Conservation (phyloP, 53 echinoderm and acorn worm species). For the Glandiceps talaboti region DNA sequence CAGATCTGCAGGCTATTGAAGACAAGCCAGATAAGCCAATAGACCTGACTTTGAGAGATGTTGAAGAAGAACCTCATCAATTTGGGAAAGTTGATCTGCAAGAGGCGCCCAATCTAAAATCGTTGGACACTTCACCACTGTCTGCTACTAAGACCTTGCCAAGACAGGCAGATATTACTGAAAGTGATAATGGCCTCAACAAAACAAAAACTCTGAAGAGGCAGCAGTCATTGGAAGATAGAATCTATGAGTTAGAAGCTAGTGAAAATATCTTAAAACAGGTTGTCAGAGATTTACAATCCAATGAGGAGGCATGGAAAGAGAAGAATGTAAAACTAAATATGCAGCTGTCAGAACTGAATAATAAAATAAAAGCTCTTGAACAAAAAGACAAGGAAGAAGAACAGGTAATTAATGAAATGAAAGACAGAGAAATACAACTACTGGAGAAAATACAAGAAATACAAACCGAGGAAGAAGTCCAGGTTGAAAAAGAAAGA, state of each 20-base stretch:
- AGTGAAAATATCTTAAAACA: background rate
- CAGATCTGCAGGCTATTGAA: no score
- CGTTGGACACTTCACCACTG: no score
- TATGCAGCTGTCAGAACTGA: background rate
- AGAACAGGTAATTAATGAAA: slow-evolving; percentile 1
- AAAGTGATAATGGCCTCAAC: no score
- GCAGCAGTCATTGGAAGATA: background rate
- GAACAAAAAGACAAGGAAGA: slow-evolving; percentile 13
- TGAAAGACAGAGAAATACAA: slow-evolving; percentile 14
- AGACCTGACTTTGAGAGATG: no score
- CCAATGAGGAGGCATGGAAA: background rate
- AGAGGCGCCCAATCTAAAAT: no score
- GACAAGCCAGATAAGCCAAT: no score
- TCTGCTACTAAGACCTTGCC: no score
- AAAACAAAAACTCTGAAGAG: no score
- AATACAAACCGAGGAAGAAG: slow-evolving; percentile 8
- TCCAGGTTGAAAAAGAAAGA: slow-evolving; percentile 22
- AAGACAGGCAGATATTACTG: no score
- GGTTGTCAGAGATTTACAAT: slow-evolving; percentile 2
- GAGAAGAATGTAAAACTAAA: background rate
- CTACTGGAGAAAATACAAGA: background rate
- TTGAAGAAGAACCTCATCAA: no score
- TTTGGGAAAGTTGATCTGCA: no score
- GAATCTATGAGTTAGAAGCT: background rate
- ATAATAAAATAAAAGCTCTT: background rate